Percentiles rank a stretch among this genome's conserved stretches.
These are phyloP conservation scores for Channa argus DNA, from an alignment of 2,113 vertebrate species.

Conservation along the genomic window DNA sequence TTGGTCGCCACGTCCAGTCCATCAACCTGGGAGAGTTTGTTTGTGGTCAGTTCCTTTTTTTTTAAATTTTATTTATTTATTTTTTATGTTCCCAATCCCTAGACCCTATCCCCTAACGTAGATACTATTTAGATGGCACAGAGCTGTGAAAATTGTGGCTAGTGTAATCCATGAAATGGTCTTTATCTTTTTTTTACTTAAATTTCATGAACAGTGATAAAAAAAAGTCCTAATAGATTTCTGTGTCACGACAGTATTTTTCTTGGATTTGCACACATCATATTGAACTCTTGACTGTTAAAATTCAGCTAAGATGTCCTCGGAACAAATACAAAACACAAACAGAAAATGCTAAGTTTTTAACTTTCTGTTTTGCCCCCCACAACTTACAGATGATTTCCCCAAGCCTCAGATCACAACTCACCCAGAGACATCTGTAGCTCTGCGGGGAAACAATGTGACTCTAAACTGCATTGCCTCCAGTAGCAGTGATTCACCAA, in stretches of 20 bases:
- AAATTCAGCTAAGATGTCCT: not conserved
- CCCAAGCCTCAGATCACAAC: constrained; percentile 96
- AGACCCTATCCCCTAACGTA: not conserved
- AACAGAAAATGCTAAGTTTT: not conserved
- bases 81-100: not conserved
- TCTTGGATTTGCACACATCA: too few species aligned
- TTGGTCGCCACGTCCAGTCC: constrained; percentile 89
- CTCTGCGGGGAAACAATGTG: constrained; percentile 93
- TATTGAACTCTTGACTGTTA: not conserved
- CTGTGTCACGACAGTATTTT: not conserved
- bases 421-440: constrained; percentile 94
- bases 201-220: too few species aligned
- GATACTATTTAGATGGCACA: not conserved
- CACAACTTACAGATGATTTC: constrained; percentile 89
- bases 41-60: constrained; percentile 88
- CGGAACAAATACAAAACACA: not conserved
- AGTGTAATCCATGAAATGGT: too few species aligned
- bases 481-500: constrained; percentile 96
- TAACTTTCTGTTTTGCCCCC: not conserved
- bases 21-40: constrained; percentile 91
- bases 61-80: too few species aligned
- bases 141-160: not conserved
- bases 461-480: constrained; percentile 93
- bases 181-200: too few species aligned
- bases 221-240: too few species aligned